Base-by-base conservation (phyloP, 2,113 vertebrate genomes). In the Zeus faber region DNA sequence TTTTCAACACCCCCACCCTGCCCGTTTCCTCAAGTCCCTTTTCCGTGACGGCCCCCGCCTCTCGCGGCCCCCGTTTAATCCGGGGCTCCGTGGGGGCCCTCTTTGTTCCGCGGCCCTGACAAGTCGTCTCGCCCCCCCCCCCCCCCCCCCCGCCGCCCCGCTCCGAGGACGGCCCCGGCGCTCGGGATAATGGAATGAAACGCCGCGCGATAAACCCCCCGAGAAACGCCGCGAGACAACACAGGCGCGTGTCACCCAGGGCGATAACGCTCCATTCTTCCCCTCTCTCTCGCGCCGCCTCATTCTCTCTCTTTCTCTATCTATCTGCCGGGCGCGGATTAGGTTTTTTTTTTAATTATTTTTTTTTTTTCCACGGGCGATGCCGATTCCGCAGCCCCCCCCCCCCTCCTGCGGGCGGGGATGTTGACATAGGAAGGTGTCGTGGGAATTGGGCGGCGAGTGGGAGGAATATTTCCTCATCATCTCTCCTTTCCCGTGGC, bases 31-130 rank as follows among this genome's bases (percentile, higher is more conserved):
- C n/a, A n/a, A n/a, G n/a, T n/a, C n/a, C n/a, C n/a, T n/a, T n/a
- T n/a, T n/a, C n/a, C n/a, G n/a, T n/a, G n/a, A n/a, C n/a, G n/a
- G 16, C 70, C 68, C 57, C 65, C 62, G 64, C 54, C 52, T 48
- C 14, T 35, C 14, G 6, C 31, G 7, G 14, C 9, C 9, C 58
- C 27, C 9, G 63, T 64, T 70, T 86, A 84, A 86, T 86, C 80
- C 72, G 31, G 63, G 33, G 44, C 74, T 76, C 78, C 69, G 81
- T 82, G 85, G 76, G 72, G 62, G 80, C 64, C 58, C 59, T 77
- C 79, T 86, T 83, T 86, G 84, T 85, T 80, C 78, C 54, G 58
- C 58, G 60, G 75, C 74, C 77, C 80, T 79, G 84, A 82, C 78
- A 76, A 77, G 76, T 73, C 76, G 67, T 79, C 25, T 49, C 47